Evolutionary conservation across 2,888 invertebrate genomes (phyloP), one percentile per base, ranked within the genome.

Genomic region (Campoplex nolae): DNA sequence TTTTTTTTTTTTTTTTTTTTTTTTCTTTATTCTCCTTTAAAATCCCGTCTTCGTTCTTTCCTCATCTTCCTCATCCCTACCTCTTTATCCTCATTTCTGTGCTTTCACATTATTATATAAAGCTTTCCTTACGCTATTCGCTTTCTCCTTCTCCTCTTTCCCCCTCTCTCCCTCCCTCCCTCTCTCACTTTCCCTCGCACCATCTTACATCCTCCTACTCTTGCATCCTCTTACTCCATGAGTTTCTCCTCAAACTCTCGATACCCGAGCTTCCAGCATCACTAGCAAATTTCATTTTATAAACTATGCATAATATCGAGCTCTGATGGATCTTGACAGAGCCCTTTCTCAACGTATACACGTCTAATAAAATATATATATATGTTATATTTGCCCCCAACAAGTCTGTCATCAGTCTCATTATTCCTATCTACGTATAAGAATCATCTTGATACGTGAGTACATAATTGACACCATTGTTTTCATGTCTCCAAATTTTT

Each of bases 171-270:
- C 48, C 67, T 45, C 58, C n/a, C 65, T 54, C 79, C 51, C 8
- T 45, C 54, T 28, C 65, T 54, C 79, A 4, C 38, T 38, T 38
- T 56, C 67, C 35, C 58, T 28, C 65, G 45, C 79, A 85, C 87
- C 54, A n/a, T 62, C 62, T 16, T 45, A 18, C 42, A 32, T 32
- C 42, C 65, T 65, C 65, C 32, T 51, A 28, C 65, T 65, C 13
- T 51, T 51, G 18, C 51, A 32, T 32, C 73, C 32, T 32, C 54
- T 73, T 86, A 85, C 84, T 51, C 51, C 51, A 79, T 86, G 88
- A 89, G 89, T 89, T 89, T 77, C 77, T 90, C 84, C 86, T 87
- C 88, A 88, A 86, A 87, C 86, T 87, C 86, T 87, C 88, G 86
- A 89, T 90, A 88, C 87, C 84, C 84, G 87, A 84, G 86, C 81